These are phyloP conservation scores for Drosophila gunungcola DNA, from an alignment of 1,140 invertebrate genomes.

Conservation along the genomic window DNA sequence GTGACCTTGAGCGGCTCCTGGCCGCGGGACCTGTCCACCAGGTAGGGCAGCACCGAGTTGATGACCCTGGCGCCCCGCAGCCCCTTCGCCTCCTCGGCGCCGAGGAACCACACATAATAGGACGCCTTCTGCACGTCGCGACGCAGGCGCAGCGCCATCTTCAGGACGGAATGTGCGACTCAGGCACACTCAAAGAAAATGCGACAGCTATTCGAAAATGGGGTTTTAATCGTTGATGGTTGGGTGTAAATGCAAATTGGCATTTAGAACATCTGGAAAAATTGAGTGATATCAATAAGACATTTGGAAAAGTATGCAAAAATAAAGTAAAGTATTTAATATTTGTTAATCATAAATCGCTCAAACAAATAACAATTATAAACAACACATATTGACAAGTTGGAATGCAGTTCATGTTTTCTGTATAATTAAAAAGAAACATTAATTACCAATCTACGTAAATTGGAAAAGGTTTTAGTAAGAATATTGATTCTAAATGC, in stretches of 20 bases:
- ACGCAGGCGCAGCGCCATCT: constrained; percentile 89
- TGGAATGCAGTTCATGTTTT: background rate
- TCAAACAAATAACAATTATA: constrained; percentile 3
- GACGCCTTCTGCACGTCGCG: constrained; percentile 97
- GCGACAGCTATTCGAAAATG: constrained; percentile 3
- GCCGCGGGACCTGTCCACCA: constrained; percentile 93
- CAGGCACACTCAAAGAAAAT: constrained; percentile 28
- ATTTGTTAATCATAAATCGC: background rate
- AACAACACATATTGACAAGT: background rate
- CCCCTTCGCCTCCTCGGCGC: constrained; percentile 96
- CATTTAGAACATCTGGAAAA: constrained; percentile 42
- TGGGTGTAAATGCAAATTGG: constrained; percentile 37
- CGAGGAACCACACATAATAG: constrained; percentile 99
- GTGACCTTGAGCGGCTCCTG: constrained; percentile 96
- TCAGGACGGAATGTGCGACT: constrained; percentile 27
- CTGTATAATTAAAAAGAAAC: constrained; percentile 5
- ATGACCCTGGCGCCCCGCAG: constrained; percentile 93
- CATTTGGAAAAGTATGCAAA: background rate
- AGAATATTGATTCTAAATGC: background rate
- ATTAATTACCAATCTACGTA: constrained; percentile 9
- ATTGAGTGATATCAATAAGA: no score
- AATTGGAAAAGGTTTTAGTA: background rate
- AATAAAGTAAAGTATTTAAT: no score
- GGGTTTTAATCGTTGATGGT: background rate
- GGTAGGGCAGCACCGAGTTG: constrained; percentile 92